Evolutionary conservation across 2,113 vertebrate genomes (phyloP), one percentile per base, ranked within the genome.

Genomic region (Genyomyrus donnyi): DNA sequence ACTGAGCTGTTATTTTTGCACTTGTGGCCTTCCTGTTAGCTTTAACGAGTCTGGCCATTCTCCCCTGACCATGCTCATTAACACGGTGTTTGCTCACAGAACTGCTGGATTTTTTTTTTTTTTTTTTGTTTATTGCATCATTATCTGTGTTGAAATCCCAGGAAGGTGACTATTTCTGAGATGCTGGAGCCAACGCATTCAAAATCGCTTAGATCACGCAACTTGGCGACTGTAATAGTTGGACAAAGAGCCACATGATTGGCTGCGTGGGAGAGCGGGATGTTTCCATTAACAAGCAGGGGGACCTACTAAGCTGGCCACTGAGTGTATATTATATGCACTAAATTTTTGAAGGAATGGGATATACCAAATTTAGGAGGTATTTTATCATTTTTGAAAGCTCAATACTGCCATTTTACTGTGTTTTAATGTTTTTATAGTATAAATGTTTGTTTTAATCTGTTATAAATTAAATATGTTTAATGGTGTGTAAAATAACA

Each of bases 361-460:
- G 91, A 91, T 94, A 92, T 39, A 88, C 53, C 50, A 87, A 89
- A 85, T 87, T 90, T 70, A 93, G 42, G 92, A 90, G 91, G 88
- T 93, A 91, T 92, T 94, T 93, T 94, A 89, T 87, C 93, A 91
- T 39, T 94, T 92, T 93, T 86, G 90, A 89, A 87, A 90, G 90
- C 90, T 90, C 89, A 62, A 77, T 39, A 85, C 89, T 91, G 89
- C 90, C 91, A 62, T 88, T 91, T 77, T 88, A 31, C 56, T 50
- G 45, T 86, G 56, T 90, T 84, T 88, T 48, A n/a, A 85, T 45
- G 27, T 84, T 83, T 83, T 89, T 50, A 50, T 85, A 85, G 52
- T 85, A 6, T 62, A 88, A 58, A 31, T 80, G 48, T 74, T 85
- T 90, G 62, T 90, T 77, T 84, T 83, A 84, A 80, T 88, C 89